A percentile compares a stretch with the other conserved stretches of the same genome.
Evolutionary conservation across 2,113 vertebrate genomes (phyloP).

Genomic region (Pithys albifrons): DNA sequence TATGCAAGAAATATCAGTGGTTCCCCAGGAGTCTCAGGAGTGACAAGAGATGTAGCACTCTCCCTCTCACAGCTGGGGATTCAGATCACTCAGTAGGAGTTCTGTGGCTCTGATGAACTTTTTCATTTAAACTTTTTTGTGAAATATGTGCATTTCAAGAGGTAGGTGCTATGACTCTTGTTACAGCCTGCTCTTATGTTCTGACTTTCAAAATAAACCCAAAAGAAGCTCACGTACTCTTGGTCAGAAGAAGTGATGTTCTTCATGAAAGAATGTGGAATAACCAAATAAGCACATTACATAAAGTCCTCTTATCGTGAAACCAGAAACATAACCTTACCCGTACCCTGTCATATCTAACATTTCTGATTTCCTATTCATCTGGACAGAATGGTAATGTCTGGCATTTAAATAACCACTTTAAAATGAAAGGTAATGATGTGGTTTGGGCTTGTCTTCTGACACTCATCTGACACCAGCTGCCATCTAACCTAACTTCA

Average conservation of each 20-base stretch:
- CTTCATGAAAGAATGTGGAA: background rate
- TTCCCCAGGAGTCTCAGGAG: background rate
- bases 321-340: background rate
- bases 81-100: background rate
- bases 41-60: background rate
- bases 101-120: background rate
- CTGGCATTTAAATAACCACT: background rate
- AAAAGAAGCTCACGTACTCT: background rate
- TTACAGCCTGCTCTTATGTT: background rate
- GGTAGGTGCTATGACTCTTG: accelerated
- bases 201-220: background rate
- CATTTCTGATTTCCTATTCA: background rate
- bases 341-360: background rate
- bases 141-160: background rate
- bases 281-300: background rate
- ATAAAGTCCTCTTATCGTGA: background rate
- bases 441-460: background rate
- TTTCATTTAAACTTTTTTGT: background rate
- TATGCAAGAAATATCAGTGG: background rate
- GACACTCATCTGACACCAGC: background rate
- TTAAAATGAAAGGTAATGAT: background rate
- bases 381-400: background rate
- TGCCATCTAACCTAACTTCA: background rate
- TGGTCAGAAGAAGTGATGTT: background rate
- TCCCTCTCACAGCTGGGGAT: background rate